phyloP scores from a whole-genome alignment of 2,888 invertebrate genomes.

The Lochmaea capreae region DNA sequence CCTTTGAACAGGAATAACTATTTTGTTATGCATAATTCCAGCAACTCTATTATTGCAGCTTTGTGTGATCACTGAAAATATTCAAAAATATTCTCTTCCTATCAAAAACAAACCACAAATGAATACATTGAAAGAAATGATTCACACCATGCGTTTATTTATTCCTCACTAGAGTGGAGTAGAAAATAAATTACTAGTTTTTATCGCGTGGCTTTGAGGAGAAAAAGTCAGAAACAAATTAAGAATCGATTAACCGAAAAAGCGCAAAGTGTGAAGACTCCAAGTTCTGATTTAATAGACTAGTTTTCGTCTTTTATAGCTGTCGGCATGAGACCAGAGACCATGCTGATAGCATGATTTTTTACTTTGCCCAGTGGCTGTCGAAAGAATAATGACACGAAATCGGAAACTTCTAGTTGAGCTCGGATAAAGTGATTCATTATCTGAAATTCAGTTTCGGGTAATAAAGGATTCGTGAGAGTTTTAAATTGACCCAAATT shows the following conservation, averaged over 20 bases:
- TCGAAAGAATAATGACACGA: conserved; percentile 21
- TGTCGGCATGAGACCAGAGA: conserved; percentile 24
- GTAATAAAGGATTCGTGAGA: not conserved
- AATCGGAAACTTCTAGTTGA: conserved; percentile 24
- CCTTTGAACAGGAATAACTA: no score
- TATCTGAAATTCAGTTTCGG: conserved; percentile 12
- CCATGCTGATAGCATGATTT: conserved; percentile 36
- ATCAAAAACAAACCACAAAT: no score
- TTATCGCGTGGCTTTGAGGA: not conserved
- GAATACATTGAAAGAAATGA: not conserved
- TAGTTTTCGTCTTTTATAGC: conserved; percentile 36
- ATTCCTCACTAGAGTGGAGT: not conserved
- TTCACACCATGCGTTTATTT: not conserved
- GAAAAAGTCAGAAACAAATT: conserved; percentile 23
- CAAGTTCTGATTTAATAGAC: conserved; percentile 38
- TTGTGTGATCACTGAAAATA: no score
- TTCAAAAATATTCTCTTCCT: no score
- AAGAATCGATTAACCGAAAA: conserved; percentile 35
- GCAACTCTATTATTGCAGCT: no score
- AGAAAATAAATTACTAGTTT: not conserved
- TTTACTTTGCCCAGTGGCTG: conserved; percentile 26
- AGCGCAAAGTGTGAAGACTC: conserved; percentile 19
- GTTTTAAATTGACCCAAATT: no score
- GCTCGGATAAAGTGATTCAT: conserved; percentile 8
- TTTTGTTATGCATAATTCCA: no score